Evolutionary conservation across 2,888 invertebrate species (phyloP).

Genomic region (Drosophila antonietae): DNA sequence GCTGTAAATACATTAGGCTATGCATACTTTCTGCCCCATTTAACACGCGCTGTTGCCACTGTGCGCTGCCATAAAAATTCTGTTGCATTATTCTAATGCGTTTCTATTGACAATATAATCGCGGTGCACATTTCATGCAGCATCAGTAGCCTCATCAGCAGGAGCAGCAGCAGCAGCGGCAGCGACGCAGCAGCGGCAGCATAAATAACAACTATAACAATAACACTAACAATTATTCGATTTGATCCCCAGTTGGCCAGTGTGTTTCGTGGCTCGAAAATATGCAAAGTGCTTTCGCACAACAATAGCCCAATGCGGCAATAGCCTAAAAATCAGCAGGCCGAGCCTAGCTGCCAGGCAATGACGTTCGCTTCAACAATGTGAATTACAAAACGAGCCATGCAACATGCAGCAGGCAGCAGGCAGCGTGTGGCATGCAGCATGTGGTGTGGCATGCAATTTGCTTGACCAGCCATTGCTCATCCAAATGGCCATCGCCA

Average conservation of each 20-base stretch:
- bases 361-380: constrained; percentile 38
- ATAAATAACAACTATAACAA: constrained; percentile 72
- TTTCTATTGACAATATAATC: constrained; percentile 68
- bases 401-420: constrained; percentile 10
- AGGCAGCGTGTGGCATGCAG: constrained; percentile 1
- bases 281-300: constrained; percentile 35
- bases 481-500: constrained; percentile 30
- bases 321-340: constrained; percentile 51
- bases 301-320: constrained; percentile 35
- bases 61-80: constrained; percentile 18
- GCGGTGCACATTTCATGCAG: constrained; percentile 44
- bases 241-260: constrained; percentile 20
- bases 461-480: constrained; percentile 28
- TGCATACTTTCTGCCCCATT: not conserved
- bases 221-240: constrained; percentile 48
- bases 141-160: constrained; percentile 29
- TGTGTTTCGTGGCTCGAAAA: constrained; percentile 2
- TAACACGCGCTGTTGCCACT: not conserved
- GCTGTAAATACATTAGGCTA: not conserved
- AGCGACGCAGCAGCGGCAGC: constrained; percentile 26
- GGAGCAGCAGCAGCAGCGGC: not conserved
- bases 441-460: constrained; percentile 14
- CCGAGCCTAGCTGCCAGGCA: not conserved
- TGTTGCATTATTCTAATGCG: constrained; percentile 65
- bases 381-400: constrained; percentile 32